Evolutionary conservation across 2,888 invertebrate genomes (phyloP), one percentile per base, ranked within the genome.

Genomic region (Anoncus sp.): DNA sequence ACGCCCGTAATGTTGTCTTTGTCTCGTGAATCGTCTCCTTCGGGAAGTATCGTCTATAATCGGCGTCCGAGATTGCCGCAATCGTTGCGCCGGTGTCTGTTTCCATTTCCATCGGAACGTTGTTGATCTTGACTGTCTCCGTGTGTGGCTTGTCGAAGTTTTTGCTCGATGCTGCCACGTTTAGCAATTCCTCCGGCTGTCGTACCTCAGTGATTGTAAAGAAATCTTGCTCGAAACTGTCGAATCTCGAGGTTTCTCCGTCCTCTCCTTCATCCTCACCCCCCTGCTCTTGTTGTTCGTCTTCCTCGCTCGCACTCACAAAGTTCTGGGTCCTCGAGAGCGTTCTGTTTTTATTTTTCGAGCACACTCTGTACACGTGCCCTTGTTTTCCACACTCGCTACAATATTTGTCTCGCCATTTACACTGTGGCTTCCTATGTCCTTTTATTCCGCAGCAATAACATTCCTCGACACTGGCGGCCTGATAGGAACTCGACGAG

Each of bases 361-460:
- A 22, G 24, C 35, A 65, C 40, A 59, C 49, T 49, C 35, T 59
- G 10, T 22, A 70, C 1, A 71, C 51, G 24, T 62, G 71, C 7
- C 71, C 71, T n/a, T 62, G 31, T 40, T 71, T 14, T 1, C 71
- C 62, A 53, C 71, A 71, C 4, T 71, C 71, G 18, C 71, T 71
- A 40, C 62, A 71, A 12, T 38, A 71, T 31, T 71, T 62, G 6
- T 60, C 49, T 1, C 51, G 16, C n/a, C 49, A 31, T n/a, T 49
- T 22, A 31, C 62, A 71, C 38, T 43, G 22, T 9, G 22, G 22
- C 22, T 51, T 24, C 6, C 49, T 16, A 49, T 49, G 49, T 9
- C 49, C 49, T 10, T 22, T 49, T 49, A 49, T 49, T 49, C 49
- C 20, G 18, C 49, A 18, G 20, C 49, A 49, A 49, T 49, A 49